These are phyloP conservation scores for Falco biarmicus DNA, from an alignment of 2,797 vertebrate genomes.

Conservation along the genomic window DNA sequence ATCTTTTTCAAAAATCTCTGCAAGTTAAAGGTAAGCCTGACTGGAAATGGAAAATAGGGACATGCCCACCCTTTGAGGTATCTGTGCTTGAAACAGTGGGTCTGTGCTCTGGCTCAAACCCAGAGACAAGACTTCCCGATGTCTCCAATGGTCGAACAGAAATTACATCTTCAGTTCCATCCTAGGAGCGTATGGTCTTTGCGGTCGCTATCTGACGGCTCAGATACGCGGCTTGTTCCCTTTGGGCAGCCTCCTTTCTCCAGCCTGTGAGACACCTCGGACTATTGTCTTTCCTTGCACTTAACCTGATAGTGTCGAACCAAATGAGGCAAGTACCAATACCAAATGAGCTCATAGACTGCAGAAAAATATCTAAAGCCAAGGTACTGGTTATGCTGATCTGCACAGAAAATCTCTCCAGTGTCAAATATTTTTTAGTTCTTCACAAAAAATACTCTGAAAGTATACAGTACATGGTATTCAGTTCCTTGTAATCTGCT, in stretches of 20 bases:
- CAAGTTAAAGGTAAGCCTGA: not conserved
- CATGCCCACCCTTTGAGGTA: not conserved
- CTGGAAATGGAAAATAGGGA: not conserved
- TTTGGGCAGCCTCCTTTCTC: not conserved
- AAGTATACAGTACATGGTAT: not conserved
- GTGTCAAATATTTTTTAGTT: not conserved
- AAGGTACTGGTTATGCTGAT: not conserved
- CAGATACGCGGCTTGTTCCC: fast-evolving
- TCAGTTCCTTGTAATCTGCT: not conserved
- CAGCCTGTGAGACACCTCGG: not conserved
- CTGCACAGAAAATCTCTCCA: not conserved
- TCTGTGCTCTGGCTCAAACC: not conserved
- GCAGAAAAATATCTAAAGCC: not conserved
- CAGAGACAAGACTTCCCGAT: not conserved
- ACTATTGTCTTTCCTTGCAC: not conserved
- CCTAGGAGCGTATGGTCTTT: not conserved
- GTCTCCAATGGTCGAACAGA: not conserved
- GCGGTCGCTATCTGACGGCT: not conserved
- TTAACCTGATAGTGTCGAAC: not conserved
- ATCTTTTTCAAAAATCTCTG: not conserved
- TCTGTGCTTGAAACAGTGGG: not conserved
- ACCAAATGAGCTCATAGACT: not conserved
- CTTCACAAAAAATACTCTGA: not conserved
- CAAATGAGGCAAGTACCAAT: not conserved
- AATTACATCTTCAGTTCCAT: not conserved